phyloP scores from a whole-genome alignment of 2,113 vertebrate genomes.

The Semnornis frantzii region DNA sequence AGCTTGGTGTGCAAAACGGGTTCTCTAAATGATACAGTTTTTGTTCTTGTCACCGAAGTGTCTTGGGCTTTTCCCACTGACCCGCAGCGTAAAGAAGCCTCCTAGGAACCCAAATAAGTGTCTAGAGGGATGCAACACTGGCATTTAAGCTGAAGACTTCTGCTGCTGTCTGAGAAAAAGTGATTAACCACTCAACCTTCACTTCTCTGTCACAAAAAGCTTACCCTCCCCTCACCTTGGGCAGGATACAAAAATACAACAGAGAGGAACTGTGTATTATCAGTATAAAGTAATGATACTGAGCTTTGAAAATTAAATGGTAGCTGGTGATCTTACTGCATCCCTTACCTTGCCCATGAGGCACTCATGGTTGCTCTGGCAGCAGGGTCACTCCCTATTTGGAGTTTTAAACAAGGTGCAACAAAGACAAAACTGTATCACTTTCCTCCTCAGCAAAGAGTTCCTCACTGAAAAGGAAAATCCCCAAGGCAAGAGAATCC shows the following conservation, averaged over 20 bases:
- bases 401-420: neutral
- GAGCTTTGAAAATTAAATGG: neutral
- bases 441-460: neutral
- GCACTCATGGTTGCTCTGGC: rapidly evolving
- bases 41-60: neutral
- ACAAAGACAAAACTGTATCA: neutral
- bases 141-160: neutral
- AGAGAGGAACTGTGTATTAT: neutral
- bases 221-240: neutral
- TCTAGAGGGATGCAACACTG: neutral
- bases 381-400: neutral
- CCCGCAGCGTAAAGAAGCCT: neutral
- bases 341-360: rapidly evolving
- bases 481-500: neutral
- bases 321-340: rapidly evolving
- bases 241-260: neutral
- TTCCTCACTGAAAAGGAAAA: neutral
- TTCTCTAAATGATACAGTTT: neutral
- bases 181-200: neutral
- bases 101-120: neutral
- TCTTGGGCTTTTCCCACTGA: neutral
- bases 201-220: neutral
- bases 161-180: neutral
- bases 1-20: neutral
- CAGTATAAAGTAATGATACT: neutral